Evolutionary conservation across 1,140 invertebrate species (phyloP).

Genomic region (Arion vulgaris): DNA sequence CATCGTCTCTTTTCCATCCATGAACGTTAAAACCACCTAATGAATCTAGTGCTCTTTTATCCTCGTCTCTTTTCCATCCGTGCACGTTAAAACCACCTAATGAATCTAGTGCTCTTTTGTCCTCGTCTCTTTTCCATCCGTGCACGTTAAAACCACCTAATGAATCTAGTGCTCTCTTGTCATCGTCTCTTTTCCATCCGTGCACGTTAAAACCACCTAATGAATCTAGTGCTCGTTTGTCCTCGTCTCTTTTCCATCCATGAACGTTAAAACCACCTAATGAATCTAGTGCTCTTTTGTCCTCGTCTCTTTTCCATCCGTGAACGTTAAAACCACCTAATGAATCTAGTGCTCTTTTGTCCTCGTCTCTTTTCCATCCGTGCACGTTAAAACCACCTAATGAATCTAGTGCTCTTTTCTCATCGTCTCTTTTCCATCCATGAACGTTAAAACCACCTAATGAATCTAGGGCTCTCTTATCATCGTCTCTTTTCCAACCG

Average conservation of each 20-base stretch:
- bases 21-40: conserved; percentile 1
- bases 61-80: conserved; percentile 11
- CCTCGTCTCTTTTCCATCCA: conserved; percentile 13
- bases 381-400: conserved; percentile 13
- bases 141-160: conserved; percentile 5
- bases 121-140: conserved; percentile 10
- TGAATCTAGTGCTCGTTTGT: not conserved
- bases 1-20: conserved; percentile 6
- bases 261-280: conserved; percentile 8
- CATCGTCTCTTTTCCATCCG: conserved; percentile 13
- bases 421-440: not conserved
- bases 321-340: conserved; percentile 15
- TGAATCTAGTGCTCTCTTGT: not conserved
- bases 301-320: conserved; percentile 13
- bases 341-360: conserved; percentile 4
- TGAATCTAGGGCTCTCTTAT: not conserved
- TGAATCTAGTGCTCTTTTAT: not conserved
- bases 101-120: conserved; percentile 8
- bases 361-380: conserved; percentile 10
- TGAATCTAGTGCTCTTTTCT: conserved; percentile 6
- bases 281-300: conserved; percentile 13
- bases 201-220: conserved; percentile 8
- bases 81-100: conserved; percentile 4
- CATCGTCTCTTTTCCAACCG: conserved; percentile 1
- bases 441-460: not conserved